Conservation (phyloP, 2,888 invertebrate genomes). For the Gastracanthus pulcherrimus region DNA sequence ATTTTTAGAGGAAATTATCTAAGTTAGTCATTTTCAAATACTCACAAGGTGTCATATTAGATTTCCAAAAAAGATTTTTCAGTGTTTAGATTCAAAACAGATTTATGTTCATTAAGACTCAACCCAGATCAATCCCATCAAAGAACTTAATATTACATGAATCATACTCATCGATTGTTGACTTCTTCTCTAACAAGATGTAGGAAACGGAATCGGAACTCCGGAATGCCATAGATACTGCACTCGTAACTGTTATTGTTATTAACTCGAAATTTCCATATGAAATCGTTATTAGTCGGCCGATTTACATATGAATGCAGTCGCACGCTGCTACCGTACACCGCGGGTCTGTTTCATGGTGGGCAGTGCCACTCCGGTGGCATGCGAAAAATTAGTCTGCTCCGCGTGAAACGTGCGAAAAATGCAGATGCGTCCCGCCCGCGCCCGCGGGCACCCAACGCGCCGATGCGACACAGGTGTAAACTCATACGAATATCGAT, state of each 20-base stretch:
- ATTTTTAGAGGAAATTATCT: too few species aligned
- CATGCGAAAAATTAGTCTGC: conserved; percentile 47
- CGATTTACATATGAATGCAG: conserved; percentile 47
- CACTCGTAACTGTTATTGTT: conserved; percentile 63
- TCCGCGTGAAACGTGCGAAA: conserved; percentile 50
- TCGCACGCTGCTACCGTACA: not conserved
- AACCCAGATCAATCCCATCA: too few species aligned
- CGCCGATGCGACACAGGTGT: not conserved
- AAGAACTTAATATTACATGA: too few species aligned
- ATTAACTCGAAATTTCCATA: conserved; percentile 63
- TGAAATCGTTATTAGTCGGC: conserved; percentile 54
- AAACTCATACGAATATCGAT: conserved; percentile 34
- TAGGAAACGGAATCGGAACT: not conserved
- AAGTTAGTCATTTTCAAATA: too few species aligned
- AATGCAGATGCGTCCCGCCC: conserved; percentile 37
- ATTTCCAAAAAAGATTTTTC: too few species aligned
- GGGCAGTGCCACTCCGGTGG: not conserved
- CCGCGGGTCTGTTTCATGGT: not conserved
- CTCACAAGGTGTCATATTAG: too few species aligned
- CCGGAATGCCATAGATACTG: conserved; percentile 55
- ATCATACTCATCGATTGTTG: too few species aligned
- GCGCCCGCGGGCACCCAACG: not conserved
- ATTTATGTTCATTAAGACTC: too few species aligned
- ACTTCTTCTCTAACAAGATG: too few species aligned
- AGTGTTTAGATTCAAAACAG: too few species aligned